Evolutionary conservation across 1,140 invertebrate species (phyloP).

Genomic region (Panagrolaimus sp.): DNA sequence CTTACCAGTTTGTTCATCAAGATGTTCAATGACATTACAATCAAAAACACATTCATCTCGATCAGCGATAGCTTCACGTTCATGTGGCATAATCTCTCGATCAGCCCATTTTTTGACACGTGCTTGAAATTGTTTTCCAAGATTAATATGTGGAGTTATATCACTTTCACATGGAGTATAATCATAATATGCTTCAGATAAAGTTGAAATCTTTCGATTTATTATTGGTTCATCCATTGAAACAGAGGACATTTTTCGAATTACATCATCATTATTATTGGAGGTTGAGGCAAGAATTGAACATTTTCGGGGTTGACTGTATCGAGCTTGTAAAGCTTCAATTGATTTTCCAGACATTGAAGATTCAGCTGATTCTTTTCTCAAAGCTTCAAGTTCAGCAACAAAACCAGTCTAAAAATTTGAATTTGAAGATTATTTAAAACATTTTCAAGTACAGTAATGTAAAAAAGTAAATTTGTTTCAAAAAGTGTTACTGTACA

Average conservation of each 20-base stretch:
- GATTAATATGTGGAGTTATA: conserved; percentile 72
- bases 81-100: conserved; percentile 43
- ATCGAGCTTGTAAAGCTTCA: conserved; percentile 20
- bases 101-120: conserved; percentile 58
- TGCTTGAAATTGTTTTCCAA: conserved; percentile 82
- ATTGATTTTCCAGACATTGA: conserved; percentile 24
- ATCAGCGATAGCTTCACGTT: conserved; percentile 50
- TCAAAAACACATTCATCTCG: conserved; percentile 58
- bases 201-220: conserved; percentile 29
- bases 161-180: conserved; percentile 62
- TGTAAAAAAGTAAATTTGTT: no score
- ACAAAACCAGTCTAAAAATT: conserved; percentile 45
- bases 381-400: conserved; percentile 51
- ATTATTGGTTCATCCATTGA: conserved; percentile 41
- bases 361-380: conserved; percentile 53
- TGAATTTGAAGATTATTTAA: no score
- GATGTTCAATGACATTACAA: conserved; percentile 46
- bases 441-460: no score
- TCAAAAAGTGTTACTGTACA: no score
- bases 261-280: conserved; percentile 38
- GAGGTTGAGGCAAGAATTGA: conserved; percentile 2
- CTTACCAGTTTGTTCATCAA: conserved; percentile 44
- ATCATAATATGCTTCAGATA: conserved; percentile 44
- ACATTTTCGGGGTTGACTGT: conserved; percentile 11
- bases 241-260: conserved; percentile 39